Conservation (phyloP, 2,797 vertebrate species). For the Bovichtus variegatus region DNA sequence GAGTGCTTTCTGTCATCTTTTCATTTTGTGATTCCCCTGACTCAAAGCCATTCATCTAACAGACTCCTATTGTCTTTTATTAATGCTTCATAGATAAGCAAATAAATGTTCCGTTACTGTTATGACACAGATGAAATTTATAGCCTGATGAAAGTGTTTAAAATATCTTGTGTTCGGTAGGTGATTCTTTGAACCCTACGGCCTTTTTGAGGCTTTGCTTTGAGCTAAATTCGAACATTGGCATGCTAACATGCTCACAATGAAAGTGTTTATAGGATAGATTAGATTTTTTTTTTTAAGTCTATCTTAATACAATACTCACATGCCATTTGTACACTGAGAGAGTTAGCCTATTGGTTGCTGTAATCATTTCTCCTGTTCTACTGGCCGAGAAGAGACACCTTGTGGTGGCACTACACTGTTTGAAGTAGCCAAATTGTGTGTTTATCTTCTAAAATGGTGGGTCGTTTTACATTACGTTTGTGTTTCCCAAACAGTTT, state of each 20-base stretch:
- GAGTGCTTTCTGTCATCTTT: conserved; percentile 22
- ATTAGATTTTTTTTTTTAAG: neutral
- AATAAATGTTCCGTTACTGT: neutral
- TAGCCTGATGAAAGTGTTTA: neutral
- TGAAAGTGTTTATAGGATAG: neutral
- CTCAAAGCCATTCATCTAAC: neutral
- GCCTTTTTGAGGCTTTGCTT: too few relatives aligned
- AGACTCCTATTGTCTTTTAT: neutral
- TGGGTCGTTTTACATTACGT: too few relatives aligned
- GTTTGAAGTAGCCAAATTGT: too few relatives aligned
- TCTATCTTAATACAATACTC: neutral
- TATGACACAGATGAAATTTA: neutral
- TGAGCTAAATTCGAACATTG: neutral
- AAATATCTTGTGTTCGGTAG: neutral
- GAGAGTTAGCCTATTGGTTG: neutral
- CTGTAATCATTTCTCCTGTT: neutral
- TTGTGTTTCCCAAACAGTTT: too few relatives aligned
- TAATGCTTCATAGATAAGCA: neutral
- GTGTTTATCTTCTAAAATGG: too few relatives aligned
- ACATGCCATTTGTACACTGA: neutral
- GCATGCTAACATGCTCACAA: neutral
- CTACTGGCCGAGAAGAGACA: neutral
- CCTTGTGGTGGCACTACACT: too few relatives aligned
- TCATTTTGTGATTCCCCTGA: conserved; percentile 8
- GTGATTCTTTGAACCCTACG: neutral